Conservation (phyloP, 2,113 vertebrate genomes). For the Heteronetta atricapilla region DNA sequence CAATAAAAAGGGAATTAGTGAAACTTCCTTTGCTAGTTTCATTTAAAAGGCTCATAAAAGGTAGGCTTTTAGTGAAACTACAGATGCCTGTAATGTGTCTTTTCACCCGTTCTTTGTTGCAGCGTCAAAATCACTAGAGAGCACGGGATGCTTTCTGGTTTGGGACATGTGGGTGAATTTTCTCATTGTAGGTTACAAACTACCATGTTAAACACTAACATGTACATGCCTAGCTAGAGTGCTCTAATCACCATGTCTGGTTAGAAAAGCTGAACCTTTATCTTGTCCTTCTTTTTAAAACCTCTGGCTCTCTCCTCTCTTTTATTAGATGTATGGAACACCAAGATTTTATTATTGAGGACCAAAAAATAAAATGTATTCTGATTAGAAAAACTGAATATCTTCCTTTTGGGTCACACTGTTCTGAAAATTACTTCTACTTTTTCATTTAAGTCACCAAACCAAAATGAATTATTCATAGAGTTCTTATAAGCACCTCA, state of each 20-base stretch:
- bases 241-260: background rate
- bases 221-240: background rate
- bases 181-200: background rate
- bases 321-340: background rate
- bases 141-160: background rate
- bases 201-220: background rate
- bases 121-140: background rate
- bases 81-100: background rate
- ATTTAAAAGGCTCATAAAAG: background rate
- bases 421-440: background rate
- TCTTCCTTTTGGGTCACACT: background rate
- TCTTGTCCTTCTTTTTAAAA: background rate
- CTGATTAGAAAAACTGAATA: background rate
- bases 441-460: background rate
- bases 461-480: background rate
- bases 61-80: background rate
- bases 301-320: background rate
- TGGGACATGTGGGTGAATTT: background rate
- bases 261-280: background rate
- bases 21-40: background rate
- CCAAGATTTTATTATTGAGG: background rate
- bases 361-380: background rate
- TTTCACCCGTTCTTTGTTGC: background rate
- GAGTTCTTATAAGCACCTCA: background rate
- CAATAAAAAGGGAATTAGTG: background rate